A percentile compares a stretch with the other conserved stretches of the same genome.
These are phyloP conservation scores for Pyrocephalus nanus DNA, from an alignment of 2,797 vertebrate species.

Conservation along the genomic window DNA sequence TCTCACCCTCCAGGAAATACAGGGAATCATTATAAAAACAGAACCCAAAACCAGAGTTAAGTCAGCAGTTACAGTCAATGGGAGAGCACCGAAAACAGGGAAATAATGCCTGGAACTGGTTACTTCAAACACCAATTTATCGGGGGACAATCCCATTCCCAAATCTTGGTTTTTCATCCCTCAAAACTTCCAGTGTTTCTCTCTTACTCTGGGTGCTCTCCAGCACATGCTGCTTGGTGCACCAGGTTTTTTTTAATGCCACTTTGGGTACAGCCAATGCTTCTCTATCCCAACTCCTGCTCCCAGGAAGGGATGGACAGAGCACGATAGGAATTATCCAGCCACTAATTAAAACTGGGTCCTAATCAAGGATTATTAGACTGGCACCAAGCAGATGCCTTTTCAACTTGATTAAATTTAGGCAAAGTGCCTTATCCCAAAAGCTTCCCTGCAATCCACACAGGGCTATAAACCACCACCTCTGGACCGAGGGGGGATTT, in stretches of 20 bases:
- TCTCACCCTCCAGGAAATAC: not conserved
- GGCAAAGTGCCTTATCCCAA: not conserved
- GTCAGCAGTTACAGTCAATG: not conserved
- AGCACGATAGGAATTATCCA: not conserved
- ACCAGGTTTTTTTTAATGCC: too few relatives aligned
- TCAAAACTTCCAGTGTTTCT: not conserved
- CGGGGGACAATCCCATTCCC: not conserved
- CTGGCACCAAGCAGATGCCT: not conserved
- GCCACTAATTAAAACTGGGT: not conserved
- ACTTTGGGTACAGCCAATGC: not conserved
- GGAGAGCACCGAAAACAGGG: not conserved
- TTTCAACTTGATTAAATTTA: rapidly evolving
- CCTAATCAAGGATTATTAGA: not conserved
- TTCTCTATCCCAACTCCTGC: not conserved
- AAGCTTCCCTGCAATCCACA: rapidly evolving
- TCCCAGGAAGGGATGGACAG: not conserved
- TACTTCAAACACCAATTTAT: not conserved
- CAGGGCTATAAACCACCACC: rapidly evolving
- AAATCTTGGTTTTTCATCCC: not conserved
- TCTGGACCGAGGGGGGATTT: rapidly evolving
- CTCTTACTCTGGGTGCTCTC: not conserved
- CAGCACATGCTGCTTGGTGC: rapidly evolving
- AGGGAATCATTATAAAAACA: not conserved
- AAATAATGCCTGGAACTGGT: rapidly evolving
- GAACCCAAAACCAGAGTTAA: not conserved